These are phyloP conservation scores for Sterna hirundo DNA, from an alignment of 2,113 vertebrate species.

Conservation along the genomic window DNA sequence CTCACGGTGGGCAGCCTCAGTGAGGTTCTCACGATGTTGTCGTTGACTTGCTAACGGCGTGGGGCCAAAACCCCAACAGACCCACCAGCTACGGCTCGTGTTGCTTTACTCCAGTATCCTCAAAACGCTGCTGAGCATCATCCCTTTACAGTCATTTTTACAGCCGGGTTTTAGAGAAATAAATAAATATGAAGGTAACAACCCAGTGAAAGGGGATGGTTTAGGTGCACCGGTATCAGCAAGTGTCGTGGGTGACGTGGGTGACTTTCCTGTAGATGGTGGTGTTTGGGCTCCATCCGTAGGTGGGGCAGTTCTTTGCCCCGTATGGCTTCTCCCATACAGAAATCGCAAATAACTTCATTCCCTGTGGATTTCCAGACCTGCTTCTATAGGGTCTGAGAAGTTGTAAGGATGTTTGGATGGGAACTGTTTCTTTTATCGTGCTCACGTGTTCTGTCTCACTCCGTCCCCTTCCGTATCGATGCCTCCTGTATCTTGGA, in stretches of 20 bases:
- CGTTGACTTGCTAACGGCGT: fast-evolving
- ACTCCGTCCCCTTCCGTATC: fast-evolving
- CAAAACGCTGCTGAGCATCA: neutral
- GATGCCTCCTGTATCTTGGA: neutral
- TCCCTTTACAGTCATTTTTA: neutral
- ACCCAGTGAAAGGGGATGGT: neutral
- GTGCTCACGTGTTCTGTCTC: fast-evolving
- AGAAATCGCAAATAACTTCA: neutral
- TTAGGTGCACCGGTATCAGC: neutral
- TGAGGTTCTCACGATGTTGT: neutral
- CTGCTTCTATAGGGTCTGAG: neutral
- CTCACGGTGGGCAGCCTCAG: fast-evolving
- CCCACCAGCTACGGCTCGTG: neutral
- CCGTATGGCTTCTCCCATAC: fast-evolving
- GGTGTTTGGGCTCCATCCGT: neutral
- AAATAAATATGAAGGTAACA: neutral
- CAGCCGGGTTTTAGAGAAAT: neutral
- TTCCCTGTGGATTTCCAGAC: neutral
- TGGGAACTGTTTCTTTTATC: neutral
- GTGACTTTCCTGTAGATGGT: fast-evolving
- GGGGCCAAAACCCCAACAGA: neutral
- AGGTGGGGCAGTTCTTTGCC: fast-evolving
- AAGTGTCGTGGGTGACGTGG: neutral
- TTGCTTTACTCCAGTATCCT: neutral
- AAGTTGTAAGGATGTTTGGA: neutral